These are phyloP conservation scores for Heteropelma amictum DNA, from an alignment of 2,888 invertebrate genomes.

Conservation along the genomic window DNA sequence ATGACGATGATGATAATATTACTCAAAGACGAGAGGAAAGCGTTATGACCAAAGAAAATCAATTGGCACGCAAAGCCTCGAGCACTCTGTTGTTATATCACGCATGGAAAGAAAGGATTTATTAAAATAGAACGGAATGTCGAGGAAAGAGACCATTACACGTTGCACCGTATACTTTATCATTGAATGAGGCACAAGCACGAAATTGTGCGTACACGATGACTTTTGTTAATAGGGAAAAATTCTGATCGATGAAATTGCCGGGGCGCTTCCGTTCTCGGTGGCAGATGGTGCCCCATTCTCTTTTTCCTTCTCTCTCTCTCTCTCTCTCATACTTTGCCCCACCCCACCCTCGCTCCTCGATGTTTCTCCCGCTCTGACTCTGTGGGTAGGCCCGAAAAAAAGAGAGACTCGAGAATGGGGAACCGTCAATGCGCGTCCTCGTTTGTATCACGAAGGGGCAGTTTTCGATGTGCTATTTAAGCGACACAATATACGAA, in stretches of 20 bases:
- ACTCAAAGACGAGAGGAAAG: neutral
- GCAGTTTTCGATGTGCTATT: constrained; percentile 46
- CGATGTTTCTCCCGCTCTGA: neutral
- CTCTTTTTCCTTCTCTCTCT: constrained; percentile 13
- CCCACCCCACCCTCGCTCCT: neutral
- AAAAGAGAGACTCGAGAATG: constrained; percentile 31
- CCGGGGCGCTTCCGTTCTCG: constrained; percentile 50
- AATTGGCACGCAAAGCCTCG: constrained; percentile 34
- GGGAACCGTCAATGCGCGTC: constrained; percentile 42
- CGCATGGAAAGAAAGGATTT: neutral
- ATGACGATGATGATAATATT: neutral
- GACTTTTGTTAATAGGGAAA: constrained; percentile 49
- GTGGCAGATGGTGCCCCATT: constrained; percentile 55
- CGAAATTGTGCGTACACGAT: constrained; percentile 30
- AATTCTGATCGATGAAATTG: constrained; percentile 55
- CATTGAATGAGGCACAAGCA: constrained; percentile 6
- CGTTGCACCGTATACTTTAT: too few relatives aligned
- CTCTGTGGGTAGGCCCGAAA: constrained; percentile 4
- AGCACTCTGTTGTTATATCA: neutral
- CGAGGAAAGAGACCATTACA: too few relatives aligned
- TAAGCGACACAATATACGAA: neutral
- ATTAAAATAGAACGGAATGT: neutral
- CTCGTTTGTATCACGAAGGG: constrained; percentile 23
- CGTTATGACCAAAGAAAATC: constrained; percentile 24
- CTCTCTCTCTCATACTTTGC: neutral